A percentile compares a stretch with the other conserved stretches of the same genome.
phyloP scores from a whole-genome alignment of 2,797 vertebrate species.

The Phrynocephalus forsythii region DNA sequence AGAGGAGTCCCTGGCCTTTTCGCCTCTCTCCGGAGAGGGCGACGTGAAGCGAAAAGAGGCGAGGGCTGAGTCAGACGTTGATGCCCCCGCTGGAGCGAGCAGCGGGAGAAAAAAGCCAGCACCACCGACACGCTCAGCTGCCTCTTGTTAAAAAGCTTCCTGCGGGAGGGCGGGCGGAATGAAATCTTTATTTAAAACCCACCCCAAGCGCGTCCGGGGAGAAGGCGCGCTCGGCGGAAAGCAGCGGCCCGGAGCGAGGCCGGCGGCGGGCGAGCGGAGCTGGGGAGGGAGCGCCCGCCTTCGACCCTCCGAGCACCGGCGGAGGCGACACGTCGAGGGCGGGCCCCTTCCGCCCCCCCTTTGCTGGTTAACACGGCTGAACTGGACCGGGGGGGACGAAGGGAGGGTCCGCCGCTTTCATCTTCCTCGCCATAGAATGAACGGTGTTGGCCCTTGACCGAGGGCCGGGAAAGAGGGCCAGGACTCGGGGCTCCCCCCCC shows the following conservation, averaged over 20 bases:
- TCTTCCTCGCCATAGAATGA: background rate
- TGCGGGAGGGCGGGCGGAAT: conserved; percentile 81
- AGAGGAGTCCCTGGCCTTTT: background rate
- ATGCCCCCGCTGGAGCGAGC: conserved; percentile 65
- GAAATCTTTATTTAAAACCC: conserved; percentile 85
- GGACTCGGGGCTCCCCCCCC: background rate
- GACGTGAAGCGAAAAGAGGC: background rate
- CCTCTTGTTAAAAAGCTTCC: conserved; percentile 84
- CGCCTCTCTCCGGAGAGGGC: background rate
- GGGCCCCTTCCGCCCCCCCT: conserved; percentile 31
- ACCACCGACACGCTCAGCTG: conserved; percentile 77
- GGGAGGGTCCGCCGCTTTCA: conserved; percentile 9
- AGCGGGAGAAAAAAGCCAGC: conserved; percentile 73
- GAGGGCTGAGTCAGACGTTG: conserved; percentile 69
- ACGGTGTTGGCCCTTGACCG: conserved; percentile 36
- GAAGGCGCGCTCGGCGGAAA: conserved; percentile 72
- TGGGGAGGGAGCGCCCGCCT: conserved; percentile 5
- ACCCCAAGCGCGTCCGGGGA: conserved; percentile 79
- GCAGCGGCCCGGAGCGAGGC: conserved; percentile 45
- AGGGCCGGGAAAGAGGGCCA: conserved; percentile 3
- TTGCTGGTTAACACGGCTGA: conserved; percentile 24
- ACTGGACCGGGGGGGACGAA: background rate
- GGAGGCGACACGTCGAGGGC: background rate
- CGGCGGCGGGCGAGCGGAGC: conserved; percentile 35
- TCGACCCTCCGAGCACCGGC: background rate